phyloP scores from a whole-genome alignment of 1,140 invertebrate species.

The Sinonovacula constricta region DNA sequence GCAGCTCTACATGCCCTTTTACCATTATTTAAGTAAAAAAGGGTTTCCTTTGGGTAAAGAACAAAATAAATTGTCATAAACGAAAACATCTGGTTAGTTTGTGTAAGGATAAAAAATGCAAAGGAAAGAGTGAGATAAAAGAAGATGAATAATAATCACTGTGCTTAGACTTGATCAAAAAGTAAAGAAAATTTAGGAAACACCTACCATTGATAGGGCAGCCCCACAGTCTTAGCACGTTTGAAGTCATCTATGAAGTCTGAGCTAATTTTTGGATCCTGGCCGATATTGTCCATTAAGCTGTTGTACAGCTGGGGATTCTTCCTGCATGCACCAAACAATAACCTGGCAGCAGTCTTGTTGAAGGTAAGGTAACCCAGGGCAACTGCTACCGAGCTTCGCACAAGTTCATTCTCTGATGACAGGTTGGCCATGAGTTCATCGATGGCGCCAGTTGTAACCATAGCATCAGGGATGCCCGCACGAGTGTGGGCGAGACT shows the following conservation, averaged over 20 bases:
- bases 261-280: constrained; percentile 73
- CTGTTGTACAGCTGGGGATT: constrained; percentile 73
- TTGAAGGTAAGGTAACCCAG: constrained; percentile 78
- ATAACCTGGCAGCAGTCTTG: constrained; percentile 72
- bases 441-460: constrained; percentile 76
- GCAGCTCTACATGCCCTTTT: too few relatives aligned
- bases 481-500: constrained; percentile 77
- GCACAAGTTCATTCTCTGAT: constrained; percentile 71
- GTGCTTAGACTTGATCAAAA: too few relatives aligned
- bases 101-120: neutral
- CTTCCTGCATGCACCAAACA: constrained; percentile 76
- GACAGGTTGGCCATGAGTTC: constrained; percentile 68
- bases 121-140: neutral
- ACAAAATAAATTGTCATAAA: too few relatives aligned
- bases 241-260: constrained; percentile 77
- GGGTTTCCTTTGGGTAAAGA: too few relatives aligned
- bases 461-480: constrained; percentile 78
- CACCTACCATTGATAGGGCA: constrained; percentile 76
- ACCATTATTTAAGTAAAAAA: too few relatives aligned
- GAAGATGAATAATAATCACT: too few relatives aligned
- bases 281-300: constrained; percentile 75
- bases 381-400: constrained; percentile 73
- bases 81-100: too few relatives aligned
- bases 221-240: constrained; percentile 72
- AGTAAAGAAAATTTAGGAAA: neutral